Conservation (phyloP, 92 coral and sea anemone species). For the Meandrina meandrites region DNA sequence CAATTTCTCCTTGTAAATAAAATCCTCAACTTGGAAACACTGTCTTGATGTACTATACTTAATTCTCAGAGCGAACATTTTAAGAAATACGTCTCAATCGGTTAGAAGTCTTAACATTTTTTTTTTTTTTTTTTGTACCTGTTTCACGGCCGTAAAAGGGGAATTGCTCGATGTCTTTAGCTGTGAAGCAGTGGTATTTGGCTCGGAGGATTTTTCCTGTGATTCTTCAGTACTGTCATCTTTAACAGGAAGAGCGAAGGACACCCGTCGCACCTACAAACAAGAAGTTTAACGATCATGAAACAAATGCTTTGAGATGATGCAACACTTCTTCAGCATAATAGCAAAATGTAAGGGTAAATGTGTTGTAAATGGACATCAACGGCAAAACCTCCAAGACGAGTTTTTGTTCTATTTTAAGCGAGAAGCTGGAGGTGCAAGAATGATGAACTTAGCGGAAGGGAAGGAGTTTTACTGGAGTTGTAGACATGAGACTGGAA, state of each 20-base stretch:
- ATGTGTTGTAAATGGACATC: too few relatives aligned
- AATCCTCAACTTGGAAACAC: too few relatives aligned
- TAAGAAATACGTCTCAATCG: background rate
- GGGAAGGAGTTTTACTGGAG: too few relatives aligned
- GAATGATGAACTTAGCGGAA: too few relatives aligned
- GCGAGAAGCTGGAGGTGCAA: too few relatives aligned
- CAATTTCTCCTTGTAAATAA: too few relatives aligned
- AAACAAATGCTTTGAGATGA: background rate
- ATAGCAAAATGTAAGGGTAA: too few relatives aligned
- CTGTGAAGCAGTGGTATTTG: conserved; percentile 32
- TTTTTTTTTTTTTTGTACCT: conserved; percentile 46
- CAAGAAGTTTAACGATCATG: background rate
- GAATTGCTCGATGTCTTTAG: conserved; percentile 18
- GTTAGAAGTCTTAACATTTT: background rate
- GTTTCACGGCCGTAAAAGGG: conserved; percentile 75
- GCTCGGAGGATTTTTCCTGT: conserved; percentile 40
- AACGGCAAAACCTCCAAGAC: too few relatives aligned
- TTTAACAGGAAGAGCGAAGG: conserved; percentile 91
- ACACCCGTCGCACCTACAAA: conserved; percentile 88
- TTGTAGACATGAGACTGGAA: too few relatives aligned
- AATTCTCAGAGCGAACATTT: too few relatives aligned
- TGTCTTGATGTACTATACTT: too few relatives aligned
- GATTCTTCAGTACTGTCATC: conserved; percentile 46
- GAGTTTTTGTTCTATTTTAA: too few relatives aligned
- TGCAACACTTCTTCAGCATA: background rate